Evolutionary conservation across 2,888 invertebrate species (phyloP).

Genomic region (Noctua comes): DNA sequence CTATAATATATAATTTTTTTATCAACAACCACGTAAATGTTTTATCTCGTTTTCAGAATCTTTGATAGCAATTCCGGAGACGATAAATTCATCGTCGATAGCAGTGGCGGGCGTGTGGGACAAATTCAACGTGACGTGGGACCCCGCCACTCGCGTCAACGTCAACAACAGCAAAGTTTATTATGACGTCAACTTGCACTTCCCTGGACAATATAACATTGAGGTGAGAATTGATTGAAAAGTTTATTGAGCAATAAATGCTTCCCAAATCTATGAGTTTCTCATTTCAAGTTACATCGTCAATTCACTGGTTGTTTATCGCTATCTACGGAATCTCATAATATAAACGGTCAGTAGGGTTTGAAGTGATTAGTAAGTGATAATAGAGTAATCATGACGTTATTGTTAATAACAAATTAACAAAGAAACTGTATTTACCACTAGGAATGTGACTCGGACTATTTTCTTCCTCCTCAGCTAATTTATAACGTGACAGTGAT

Average conservation of each 20-base stretch:
- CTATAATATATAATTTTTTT: neutral
- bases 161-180: constrained; percentile 95
- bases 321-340: neutral
- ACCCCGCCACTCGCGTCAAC: constrained; percentile 93
- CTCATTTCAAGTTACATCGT: constrained; percentile 19
- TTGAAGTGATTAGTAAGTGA: neutral
- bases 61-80: constrained; percentile 93
- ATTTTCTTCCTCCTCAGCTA: neutral
- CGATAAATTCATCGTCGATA: constrained; percentile 92
- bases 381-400: neutral
- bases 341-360: neutral
- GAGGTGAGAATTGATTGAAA: constrained; percentile 82
- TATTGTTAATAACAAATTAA: neutral
- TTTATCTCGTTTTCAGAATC: constrained; percentile 75
- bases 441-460: neutral
- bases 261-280: constrained; percentile 26
- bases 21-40: neutral
- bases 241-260: constrained; percentile 23
- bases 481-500: neutral
- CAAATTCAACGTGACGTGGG: constrained; percentile 96
- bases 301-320: neutral
- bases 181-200: constrained; percentile 94
- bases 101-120: constrained; percentile 94
- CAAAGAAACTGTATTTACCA: neutral
- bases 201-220: constrained; percentile 90